Conservation (phyloP, 2,113 vertebrate species). For the Parus major region DNA sequence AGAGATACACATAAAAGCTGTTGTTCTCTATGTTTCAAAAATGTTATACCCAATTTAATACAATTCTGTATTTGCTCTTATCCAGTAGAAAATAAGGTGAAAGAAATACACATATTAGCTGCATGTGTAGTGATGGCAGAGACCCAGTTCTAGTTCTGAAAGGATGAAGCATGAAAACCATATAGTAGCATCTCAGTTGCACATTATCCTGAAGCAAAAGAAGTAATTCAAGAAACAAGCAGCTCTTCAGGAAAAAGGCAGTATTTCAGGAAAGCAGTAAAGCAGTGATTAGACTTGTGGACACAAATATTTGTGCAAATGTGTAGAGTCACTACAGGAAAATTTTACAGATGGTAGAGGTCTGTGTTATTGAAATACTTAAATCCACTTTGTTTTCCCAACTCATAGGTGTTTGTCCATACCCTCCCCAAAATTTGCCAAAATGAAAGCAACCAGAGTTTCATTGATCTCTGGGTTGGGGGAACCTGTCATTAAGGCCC, state of each 20-base stretch:
- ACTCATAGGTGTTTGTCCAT: neutral
- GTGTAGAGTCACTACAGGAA: neutral
- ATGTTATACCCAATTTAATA: neutral
- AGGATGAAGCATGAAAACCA: neutral
- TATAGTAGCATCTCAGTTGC: neutral
- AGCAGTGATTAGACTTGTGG: neutral
- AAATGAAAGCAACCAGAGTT: neutral
- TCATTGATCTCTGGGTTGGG: fast-evolving
- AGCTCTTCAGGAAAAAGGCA: neutral
- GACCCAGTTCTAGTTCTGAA: neutral
- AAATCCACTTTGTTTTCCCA: neutral
- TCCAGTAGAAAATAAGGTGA: neutral
- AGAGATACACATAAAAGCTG: neutral
- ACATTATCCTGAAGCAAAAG: neutral
- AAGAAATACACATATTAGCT: neutral
- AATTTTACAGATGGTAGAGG: neutral
- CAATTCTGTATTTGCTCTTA: neutral
- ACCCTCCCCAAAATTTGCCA: neutral
- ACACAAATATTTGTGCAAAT: neutral
- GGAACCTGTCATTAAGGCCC: neutral
- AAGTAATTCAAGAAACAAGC: neutral
- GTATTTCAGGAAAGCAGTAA: neutral
- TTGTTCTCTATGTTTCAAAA: neutral
- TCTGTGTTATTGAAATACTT: neutral
- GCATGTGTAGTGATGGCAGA: neutral